Conservation (phyloP, 1,140 invertebrate genomes). For the Nixonia krombeini region DNA sequence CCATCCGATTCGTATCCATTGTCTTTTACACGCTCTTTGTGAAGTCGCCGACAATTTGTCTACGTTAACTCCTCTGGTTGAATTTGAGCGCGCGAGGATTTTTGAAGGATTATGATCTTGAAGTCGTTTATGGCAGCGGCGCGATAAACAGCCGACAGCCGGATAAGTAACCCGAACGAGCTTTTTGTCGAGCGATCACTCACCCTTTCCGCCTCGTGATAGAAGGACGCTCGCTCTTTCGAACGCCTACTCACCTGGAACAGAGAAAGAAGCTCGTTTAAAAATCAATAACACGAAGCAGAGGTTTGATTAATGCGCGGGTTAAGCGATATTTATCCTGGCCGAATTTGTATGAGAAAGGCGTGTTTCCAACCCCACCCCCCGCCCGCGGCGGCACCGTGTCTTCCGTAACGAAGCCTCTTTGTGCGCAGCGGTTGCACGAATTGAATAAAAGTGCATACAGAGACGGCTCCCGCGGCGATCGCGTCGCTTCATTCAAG, state of each 20-base stretch:
- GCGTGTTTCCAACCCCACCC: constrained; percentile 23
- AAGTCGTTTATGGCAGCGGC: no score
- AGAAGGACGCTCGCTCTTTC: constrained; percentile 55
- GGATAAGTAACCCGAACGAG: no score
- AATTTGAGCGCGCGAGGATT: constrained; percentile 9
- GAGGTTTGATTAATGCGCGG: not conserved
- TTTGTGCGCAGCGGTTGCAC: constrained; percentile 32
- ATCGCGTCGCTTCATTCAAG: no score
- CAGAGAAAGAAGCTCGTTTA: no score
- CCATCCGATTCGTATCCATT: no score
- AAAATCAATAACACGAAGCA: constrained; percentile 10
- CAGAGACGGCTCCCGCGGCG: constrained; percentile 22
- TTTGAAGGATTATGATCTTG: no score
- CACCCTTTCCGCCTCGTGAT: constrained; percentile 58
- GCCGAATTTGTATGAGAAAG: constrained; percentile 12
- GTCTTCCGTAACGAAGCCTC: constrained; percentile 11
- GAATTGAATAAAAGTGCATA: constrained; percentile 53
- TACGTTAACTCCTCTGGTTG: no score
- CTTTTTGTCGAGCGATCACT: constrained; percentile 48
- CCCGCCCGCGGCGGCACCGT: no score
- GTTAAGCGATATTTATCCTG: constrained; percentile 1
- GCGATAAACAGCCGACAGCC: no score
- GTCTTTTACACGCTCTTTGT: no score
- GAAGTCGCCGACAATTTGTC: constrained; percentile 1
- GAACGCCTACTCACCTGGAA: constrained; percentile 65